phyloP scores from a whole-genome alignment of 2,888 invertebrate genomes.

The Tenodera sinensis region DNA sequence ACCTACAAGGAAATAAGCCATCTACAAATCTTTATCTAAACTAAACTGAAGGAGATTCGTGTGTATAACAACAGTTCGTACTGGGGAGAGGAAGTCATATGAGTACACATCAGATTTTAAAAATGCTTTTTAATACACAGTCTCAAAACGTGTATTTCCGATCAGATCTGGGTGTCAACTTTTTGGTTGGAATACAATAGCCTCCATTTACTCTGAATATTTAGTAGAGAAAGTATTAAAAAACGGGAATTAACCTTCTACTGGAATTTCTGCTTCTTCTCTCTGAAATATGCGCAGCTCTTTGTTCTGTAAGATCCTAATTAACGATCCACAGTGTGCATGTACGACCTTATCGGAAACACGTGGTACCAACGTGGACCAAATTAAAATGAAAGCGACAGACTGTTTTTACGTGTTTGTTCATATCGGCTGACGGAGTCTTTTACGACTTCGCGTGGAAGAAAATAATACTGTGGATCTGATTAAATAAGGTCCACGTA shows the following conservation, averaged over 20 bases:
- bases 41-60: no score
- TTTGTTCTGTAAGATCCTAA: background rate
- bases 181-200: no score
- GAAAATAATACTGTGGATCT: background rate
- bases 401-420: background rate
- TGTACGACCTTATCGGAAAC: background rate
- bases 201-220: no score
- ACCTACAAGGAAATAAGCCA: no score
- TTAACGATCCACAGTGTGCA: background rate
- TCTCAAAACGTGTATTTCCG: no score
- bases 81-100: no score
- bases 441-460: background rate
- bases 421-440: background rate
- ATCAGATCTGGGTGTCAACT: no score
- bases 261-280: background rate
- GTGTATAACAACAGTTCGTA: no score
- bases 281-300: background rate
- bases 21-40: no score
- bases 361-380: background rate
- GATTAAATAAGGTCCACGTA: background rate
- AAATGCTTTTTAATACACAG: no score
- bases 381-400: background rate
- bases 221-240: no score
- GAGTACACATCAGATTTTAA: no score
- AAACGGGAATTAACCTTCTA: background rate